These are phyloP conservation scores for Synergus umbraculus DNA, from an alignment of 2,888 invertebrate genomes.

Conservation along the genomic window DNA sequence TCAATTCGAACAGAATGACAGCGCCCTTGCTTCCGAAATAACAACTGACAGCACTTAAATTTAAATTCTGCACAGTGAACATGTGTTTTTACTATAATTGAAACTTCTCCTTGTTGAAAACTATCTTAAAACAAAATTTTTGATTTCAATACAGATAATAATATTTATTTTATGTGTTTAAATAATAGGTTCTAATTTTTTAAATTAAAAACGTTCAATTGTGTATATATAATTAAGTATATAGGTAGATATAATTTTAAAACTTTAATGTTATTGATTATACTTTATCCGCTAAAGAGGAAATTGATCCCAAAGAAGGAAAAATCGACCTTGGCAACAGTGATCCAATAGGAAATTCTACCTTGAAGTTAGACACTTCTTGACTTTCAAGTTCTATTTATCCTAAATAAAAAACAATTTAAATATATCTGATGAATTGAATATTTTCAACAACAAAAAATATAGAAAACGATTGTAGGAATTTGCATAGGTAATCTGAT, in stretches of 20 bases:
- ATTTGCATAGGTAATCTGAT: neutral
- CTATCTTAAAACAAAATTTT: neutral
- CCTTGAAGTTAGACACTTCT: neutral
- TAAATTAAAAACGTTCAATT: neutral
- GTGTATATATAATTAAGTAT: neutral
- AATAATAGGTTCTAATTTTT: neutral
- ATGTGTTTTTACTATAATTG: neutral
- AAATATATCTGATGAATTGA: neutral
- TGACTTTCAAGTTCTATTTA: neutral
- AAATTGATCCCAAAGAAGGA: neutral
- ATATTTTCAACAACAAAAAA: neutral
- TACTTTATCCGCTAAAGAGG: neutral
- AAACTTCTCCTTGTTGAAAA: neutral
- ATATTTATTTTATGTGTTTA: neutral
- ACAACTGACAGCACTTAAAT: neutral
- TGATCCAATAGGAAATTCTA: constrained; percentile 5
- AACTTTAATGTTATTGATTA: neutral
- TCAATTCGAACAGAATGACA: neutral
- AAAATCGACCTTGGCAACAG: constrained; percentile 1
- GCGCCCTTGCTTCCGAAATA: neutral
- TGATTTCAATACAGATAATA: neutral
- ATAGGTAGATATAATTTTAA: neutral
- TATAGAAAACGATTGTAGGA: neutral
- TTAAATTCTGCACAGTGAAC: neutral
- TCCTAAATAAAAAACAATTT: neutral